Conservation (phyloP, 2,113 vertebrate species). For the Engraulis encrasicolus region DNA sequence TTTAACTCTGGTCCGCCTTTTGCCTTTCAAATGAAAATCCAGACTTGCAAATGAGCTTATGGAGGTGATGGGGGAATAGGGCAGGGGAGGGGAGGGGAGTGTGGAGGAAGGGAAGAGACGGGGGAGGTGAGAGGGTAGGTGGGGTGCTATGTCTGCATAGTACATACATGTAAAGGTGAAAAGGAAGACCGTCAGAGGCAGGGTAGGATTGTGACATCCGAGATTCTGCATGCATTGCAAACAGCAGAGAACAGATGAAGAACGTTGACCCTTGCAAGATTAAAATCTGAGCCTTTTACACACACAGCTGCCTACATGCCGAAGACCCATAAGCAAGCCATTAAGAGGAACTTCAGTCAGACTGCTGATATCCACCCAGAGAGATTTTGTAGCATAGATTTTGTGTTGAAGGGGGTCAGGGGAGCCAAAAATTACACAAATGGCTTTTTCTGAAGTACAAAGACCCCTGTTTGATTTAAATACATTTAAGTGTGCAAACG, state of each 20-base stretch:
- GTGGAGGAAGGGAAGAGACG: too few species aligned
- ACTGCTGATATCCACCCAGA: conserved; percentile 4
- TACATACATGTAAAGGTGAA: conserved; percentile 56
- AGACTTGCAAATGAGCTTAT: conserved; percentile 51
- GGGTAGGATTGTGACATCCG: conserved; percentile 29
- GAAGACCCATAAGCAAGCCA: background rate
- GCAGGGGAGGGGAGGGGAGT: too few species aligned
- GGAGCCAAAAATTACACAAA: background rate
- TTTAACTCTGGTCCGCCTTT: conserved; percentile 45
- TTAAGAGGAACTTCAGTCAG: conserved; percentile 1
- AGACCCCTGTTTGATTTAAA: background rate
- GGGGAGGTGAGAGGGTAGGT: too few species aligned
- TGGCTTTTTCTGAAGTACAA: background rate
- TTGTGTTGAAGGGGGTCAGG: background rate
- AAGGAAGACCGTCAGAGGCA: conserved; percentile 37
- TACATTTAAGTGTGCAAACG: conserved; percentile 9
- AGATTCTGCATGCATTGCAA: conserved; percentile 76
- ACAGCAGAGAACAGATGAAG: conserved; percentile 59
- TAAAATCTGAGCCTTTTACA: background rate
- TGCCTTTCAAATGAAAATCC: conserved; percentile 73
- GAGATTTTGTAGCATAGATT: too few species aligned
- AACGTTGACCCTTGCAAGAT: background rate
- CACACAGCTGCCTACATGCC: background rate
- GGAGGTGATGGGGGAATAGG: conserved; percentile 52
- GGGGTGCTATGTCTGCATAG: conserved; percentile 32